Conservation (phyloP, 2,888 invertebrate genomes). For the Orthosia incerta region DNA sequence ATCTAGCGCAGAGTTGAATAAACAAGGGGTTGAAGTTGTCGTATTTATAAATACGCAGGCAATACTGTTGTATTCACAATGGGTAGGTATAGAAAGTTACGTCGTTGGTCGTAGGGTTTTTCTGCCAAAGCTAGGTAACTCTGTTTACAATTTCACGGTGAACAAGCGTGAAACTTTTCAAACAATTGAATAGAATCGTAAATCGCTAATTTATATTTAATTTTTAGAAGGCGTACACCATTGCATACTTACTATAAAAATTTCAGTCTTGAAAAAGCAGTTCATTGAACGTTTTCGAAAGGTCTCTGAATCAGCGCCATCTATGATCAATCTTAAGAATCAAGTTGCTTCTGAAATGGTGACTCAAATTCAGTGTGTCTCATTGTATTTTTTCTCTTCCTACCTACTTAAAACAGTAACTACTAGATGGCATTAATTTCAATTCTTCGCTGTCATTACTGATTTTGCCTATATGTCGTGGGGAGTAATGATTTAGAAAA, state of each 20-base stretch:
- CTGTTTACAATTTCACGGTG: not conserved
- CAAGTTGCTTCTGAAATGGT: not conserved
- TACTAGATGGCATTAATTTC: conserved; percentile 18
- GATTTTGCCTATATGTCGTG: not conserved
- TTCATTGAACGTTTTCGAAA: not conserved
- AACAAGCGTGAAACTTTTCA: not conserved
- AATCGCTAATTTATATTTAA: too few relatives aligned
- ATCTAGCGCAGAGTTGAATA: not conserved
- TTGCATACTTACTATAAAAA: too few relatives aligned
- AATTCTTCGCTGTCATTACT: not conserved
- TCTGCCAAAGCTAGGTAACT: too few relatives aligned
- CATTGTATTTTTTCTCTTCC: not conserved
- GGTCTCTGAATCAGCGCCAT: conserved; percentile 11
- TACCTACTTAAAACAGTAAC: not conserved
- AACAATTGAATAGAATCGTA: not conserved
- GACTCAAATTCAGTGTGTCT: not conserved
- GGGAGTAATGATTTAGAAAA: too few relatives aligned
- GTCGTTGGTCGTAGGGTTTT: too few relatives aligned
- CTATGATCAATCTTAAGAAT: not conserved
- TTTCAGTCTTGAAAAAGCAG: too few relatives aligned
- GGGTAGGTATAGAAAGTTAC: too few relatives aligned
- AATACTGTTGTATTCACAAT: not conserved
- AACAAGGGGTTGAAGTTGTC: not conserved
- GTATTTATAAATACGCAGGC: not conserved
- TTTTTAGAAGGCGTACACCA: too few relatives aligned